Evolutionary conservation across 2,113 vertebrate species (phyloP).

Genomic region (Zingel zingel): DNA sequence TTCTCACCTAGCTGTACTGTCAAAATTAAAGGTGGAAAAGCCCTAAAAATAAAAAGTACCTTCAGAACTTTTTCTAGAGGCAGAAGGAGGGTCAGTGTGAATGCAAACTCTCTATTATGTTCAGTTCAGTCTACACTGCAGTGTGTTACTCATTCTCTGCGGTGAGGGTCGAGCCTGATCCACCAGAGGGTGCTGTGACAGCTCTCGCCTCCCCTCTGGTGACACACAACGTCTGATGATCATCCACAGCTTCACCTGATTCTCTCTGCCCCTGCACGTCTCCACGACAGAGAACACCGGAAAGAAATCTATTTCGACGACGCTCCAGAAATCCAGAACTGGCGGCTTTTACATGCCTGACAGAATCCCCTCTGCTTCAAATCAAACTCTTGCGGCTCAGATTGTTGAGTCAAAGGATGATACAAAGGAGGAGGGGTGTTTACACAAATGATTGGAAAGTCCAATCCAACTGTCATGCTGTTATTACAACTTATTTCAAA

Average conservation of each 20-base stretch:
- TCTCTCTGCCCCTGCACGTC: no score
- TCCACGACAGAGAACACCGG: no score
- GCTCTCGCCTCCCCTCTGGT: neutral
- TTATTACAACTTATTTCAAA: neutral
- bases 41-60: neutral
- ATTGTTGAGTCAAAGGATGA: neutral
- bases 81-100: neutral
- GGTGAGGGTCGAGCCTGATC: neutral
- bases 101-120: no score
- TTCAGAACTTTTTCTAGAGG: no score
- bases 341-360: neutral
- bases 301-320: no score
- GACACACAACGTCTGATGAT: neutral
- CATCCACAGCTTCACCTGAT: neutral
- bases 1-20: no score
- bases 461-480: neutral
- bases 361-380: neutral
- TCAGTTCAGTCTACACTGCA: neutral
- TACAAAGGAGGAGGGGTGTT: neutral
- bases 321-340: neutral
- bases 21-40: no score
- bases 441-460: neutral
- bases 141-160: neutral
- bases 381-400: neutral
- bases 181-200: conserved; percentile 53